phyloP scores from a whole-genome alignment of 1,140 invertebrate species.

The Trachelipus rathkii region DNA sequence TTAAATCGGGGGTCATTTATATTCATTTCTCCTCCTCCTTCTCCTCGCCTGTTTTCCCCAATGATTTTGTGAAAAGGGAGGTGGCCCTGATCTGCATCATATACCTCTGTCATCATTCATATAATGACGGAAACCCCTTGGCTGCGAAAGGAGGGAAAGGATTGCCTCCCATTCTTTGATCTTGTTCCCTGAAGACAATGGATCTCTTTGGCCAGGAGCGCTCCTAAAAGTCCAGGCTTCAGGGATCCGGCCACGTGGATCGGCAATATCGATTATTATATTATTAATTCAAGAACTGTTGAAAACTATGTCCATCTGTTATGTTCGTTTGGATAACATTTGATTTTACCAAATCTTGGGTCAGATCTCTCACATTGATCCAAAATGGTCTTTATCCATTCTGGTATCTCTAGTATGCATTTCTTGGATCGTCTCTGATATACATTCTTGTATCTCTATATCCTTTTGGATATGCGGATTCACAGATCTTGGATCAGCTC shows the following conservation, averaged over 20 bases:
- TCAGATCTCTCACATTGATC: constrained; percentile 28
- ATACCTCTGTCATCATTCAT: constrained; percentile 27
- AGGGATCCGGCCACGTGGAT: constrained; percentile 21
- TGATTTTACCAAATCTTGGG: constrained; percentile 22
- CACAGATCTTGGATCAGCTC: constrained; percentile 23
- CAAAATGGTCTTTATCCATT: constrained; percentile 19
- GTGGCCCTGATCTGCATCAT: constrained; percentile 26
- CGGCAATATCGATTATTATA: constrained; percentile 13
- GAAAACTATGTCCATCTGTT: constrained; percentile 31
- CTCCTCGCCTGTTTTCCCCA: not conserved
- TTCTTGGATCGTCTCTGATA: constrained; percentile 10
- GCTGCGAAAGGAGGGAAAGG: constrained; percentile 16
- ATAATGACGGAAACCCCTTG: constrained; percentile 23
- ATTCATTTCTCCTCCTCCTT: constrained; percentile 21
- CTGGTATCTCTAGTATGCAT: constrained; percentile 30
- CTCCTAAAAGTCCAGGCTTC: constrained; percentile 29
- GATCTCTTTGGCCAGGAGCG: constrained; percentile 24
- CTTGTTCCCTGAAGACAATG: not conserved
- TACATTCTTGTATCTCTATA: constrained; percentile 30
- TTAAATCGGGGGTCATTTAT: constrained; percentile 31
- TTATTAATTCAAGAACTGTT: constrained; percentile 32
- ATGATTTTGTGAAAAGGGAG: not conserved
- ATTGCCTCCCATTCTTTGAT: constrained; percentile 4
- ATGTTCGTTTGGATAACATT: constrained; percentile 28
- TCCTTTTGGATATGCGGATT: constrained; percentile 22